These are phyloP conservation scores for Trogon melanurus DNA, from an alignment of 2,113 vertebrate species.

Conservation along the genomic window DNA sequence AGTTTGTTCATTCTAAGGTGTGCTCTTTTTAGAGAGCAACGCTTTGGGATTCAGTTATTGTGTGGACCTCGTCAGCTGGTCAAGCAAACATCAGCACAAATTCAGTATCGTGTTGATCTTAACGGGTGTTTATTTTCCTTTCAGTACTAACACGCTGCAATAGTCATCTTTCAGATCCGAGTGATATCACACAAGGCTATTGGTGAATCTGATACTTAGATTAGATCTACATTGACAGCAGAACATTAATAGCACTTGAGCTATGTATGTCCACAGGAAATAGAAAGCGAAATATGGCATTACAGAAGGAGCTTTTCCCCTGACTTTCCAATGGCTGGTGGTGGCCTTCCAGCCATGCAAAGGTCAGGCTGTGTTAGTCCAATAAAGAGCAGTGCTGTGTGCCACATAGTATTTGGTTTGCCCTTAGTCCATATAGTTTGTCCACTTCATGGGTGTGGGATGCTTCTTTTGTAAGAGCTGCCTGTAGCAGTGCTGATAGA, in stretches of 20 bases:
- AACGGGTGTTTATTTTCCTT: not conserved
- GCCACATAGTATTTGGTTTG: not conserved
- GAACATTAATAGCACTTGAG: not conserved
- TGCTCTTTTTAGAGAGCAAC: not conserved
- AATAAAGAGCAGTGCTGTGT: rapidly evolving
- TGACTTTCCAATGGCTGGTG: not conserved
- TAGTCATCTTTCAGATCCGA: not conserved
- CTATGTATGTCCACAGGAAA: not conserved
- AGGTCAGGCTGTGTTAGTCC: not conserved
- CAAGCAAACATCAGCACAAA: not conserved
- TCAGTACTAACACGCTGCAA: not conserved
- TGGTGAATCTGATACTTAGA: not conserved
- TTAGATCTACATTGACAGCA: not conserved
- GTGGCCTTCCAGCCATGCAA: not conserved
- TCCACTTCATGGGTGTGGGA: not conserved
- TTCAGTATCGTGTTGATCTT: not conserved
- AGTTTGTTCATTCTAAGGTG: not conserved
- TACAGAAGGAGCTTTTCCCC: not conserved
- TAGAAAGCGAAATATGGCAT: not conserved
- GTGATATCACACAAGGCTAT: not conserved
- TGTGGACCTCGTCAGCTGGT: not conserved
- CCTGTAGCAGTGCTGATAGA: not conserved
- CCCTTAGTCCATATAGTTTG: not conserved
- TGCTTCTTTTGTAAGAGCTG: not conserved
- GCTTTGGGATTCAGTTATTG: not conserved